Conservation (phyloP, 2,113 vertebrate species). For the Meleagris gallopavo region DNA sequence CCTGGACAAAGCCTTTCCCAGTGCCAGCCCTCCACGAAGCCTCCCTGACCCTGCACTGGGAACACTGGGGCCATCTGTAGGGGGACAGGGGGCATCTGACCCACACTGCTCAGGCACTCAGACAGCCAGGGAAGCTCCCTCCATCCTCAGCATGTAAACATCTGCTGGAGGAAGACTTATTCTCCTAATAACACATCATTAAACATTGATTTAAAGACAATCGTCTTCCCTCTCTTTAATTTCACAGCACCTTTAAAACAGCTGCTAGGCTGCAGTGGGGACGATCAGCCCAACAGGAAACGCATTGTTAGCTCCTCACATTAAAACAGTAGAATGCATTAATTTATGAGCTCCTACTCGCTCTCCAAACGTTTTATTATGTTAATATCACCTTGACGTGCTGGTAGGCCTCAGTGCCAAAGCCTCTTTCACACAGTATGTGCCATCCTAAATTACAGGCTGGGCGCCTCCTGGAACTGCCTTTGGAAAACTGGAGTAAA, state of each 20-base stretch:
- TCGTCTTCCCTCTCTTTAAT: conserved; percentile 67
- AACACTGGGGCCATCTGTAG: not conserved
- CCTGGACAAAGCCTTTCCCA: not conserved
- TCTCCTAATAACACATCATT: conserved; percentile 70
- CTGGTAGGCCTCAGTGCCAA: conserved; percentile 57
- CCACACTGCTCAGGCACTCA: not conserved
- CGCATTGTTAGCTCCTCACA: conserved; percentile 61
- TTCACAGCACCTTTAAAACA: conserved; percentile 73
- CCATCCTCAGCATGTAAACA: conserved; percentile 33
- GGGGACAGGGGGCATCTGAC: not conserved
- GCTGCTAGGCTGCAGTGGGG: conserved; percentile 61
- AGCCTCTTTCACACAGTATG: conserved; percentile 56
- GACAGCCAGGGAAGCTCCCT: conserved; percentile 13
- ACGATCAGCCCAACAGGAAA: conserved; percentile 67
- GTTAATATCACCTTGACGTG: conserved; percentile 67
- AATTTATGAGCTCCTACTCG: conserved; percentile 72
- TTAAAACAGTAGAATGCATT: conserved; percentile 76
- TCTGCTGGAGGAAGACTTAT: conserved; percentile 54
- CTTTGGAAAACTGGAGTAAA: conserved; percentile 66
- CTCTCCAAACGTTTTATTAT: conserved; percentile 67
- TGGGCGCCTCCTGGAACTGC: conserved; percentile 52
- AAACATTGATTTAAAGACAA: conserved; percentile 75
- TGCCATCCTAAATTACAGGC: conserved; percentile 72
- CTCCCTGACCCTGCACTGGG: rapidly evolving
- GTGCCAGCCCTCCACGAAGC: not conserved